Conservation (phyloP, 2,888 invertebrate genomes). For the Chrysomela aeneicollis region DNA sequence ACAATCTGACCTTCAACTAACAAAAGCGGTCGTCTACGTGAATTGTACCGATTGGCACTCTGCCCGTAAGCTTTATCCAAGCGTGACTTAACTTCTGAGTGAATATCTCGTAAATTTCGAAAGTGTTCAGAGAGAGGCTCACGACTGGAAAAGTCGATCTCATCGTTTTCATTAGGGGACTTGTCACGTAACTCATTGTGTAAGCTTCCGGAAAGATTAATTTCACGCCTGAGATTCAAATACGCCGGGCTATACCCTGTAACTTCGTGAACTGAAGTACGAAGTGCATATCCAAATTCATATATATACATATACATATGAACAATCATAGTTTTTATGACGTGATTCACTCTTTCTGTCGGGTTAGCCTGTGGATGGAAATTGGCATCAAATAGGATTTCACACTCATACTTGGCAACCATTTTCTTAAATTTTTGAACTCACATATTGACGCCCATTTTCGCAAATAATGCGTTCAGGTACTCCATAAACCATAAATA, state of each 20-base stretch:
- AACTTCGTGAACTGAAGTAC: constrained; percentile 39
- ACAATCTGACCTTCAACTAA: constrained; percentile 21
- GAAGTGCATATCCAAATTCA: constrained; percentile 44
- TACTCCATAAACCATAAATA: constrained; percentile 33
- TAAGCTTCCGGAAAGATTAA: constrained; percentile 22
- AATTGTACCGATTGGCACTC: constrained; percentile 19
- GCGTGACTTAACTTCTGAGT: constrained; percentile 10
- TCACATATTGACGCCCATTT: constrained; percentile 30
- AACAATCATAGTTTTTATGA: constrained; percentile 46
- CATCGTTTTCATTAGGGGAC: background rate
- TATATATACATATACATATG: constrained; percentile 38
- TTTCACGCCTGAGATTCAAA: constrained; percentile 37
- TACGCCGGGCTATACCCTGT: constrained; percentile 44
- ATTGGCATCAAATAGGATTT: constrained; percentile 36
- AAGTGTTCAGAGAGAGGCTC: constrained; percentile 6
- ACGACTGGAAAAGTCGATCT: constrained; percentile 1
- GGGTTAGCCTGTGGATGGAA: constrained; percentile 52
- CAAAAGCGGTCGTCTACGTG: constrained; percentile 12
- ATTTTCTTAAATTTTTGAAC: constrained; percentile 20
- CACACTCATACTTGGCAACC: constrained; percentile 33
- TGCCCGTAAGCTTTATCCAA: constrained; percentile 30
- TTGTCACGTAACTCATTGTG: background rate
- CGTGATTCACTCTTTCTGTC: constrained; percentile 49
- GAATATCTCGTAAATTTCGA: constrained; percentile 6
- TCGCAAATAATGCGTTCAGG: too few species aligned